Evolutionary conservation across 2,888 invertebrate genomes (phyloP), one percentile per base, ranked within the genome.

Genomic region (Dorcus hopei): DNA sequence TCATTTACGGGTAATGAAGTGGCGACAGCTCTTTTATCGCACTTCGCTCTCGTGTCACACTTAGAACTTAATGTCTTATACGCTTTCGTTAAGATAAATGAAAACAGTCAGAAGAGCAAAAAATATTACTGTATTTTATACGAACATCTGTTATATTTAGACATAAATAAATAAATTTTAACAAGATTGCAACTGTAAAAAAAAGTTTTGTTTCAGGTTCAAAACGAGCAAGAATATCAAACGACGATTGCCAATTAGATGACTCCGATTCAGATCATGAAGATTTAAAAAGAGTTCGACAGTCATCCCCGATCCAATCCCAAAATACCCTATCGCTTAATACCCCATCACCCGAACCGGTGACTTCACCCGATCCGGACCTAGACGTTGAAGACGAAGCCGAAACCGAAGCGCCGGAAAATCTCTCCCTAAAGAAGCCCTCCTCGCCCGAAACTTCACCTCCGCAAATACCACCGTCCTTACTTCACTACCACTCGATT

Each of bases 341-440:
- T 64, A 71, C 59, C 61, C 76, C 50, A 61, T 72, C 65, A 41
- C 68, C 68, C 14, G 65, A 62, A 66, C 72, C 53, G 68, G 72
- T 67, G 68, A 76, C 50, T 58, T 83, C 63, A 9, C 65, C 67
- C 14, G 65, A 65, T 53, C 80, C 81, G 26, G 82, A 83, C 73
- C 81, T 83, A 0, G 84, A 84, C 68, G 83, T 83, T 53, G 72
- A 72, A 53, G 83, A 84, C 72, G 75, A 81, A 14, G 82, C 81
- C 50, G 82, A 76, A 54, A 68, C 81, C 9, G 81, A 82, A 40
- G 83, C 84, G 0, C 93, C 93, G 0, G 93, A 93, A 75, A 93
- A 93, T 77, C 81, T 93, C 0, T 91, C 91, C 38, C 82, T 93
- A 69, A 90, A 92, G 71, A 91, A 88, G 69, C 56, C 58, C 6